Base-by-base conservation (phyloP, 2,113 vertebrate genomes). In the Colossoma macropomum region DNA sequence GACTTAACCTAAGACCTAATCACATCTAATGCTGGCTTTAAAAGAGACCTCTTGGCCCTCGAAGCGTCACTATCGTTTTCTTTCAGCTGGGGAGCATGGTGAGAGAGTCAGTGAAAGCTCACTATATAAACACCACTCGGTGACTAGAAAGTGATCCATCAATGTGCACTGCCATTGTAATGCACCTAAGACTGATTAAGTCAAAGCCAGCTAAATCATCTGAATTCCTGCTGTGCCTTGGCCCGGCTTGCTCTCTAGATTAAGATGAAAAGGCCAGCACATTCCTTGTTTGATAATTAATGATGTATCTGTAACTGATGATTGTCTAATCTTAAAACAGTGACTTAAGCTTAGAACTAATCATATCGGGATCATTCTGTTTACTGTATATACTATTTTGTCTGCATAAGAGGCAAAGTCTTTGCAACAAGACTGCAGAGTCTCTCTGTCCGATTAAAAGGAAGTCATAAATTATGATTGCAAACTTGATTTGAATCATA, bases 261-360 rank as follows among this genome's bases (percentile, higher is more conserved):
- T 88, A 87, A 93, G 93, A 94, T 94, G 86, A 94, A 93, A 92
- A 83, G 89, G 89, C 89, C 86, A 84, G 87, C 91, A 87, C 93
- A 95, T 94, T 95, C 94, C 93, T 90, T 77, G 85, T 89, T 91
- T 92, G 91, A 94, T 93, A 94, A 94, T 91, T 92, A 93, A 94
- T 92, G 91, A 88, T 56, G 88, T 92, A 92, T 92, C 92, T 54
- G 63, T 70, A 82, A 87, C 76, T 75, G 86, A 87, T 69, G 54
- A 28, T 88, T 86, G 69, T 80, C 56, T 52, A 66, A 78, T 41
- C 32, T 52, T 77, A 81, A 59, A 79, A 75, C 65, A 60, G 56
- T 54, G 56, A 80, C 59, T 80, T 52, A 16, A 68, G 56, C 80
- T 60, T 32, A 23, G 50, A 84, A 60, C 34, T 77, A 50, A 25